These are phyloP conservation scores for Pogonomyrmex californicus DNA, from an alignment of 1,140 invertebrate genomes.

Conservation along the genomic window DNA sequence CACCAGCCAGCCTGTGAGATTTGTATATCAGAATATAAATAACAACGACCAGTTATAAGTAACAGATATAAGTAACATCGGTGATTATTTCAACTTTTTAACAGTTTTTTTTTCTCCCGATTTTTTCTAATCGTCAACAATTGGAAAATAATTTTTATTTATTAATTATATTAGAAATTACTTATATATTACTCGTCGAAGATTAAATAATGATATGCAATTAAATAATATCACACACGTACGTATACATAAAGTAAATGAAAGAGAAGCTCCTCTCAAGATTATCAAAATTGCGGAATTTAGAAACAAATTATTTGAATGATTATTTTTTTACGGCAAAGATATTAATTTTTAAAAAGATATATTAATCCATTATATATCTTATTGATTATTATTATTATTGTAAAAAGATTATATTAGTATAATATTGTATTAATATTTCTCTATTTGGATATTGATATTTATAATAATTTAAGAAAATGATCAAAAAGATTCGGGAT, in stretches of 20 bases:
- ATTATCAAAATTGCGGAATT: background rate
- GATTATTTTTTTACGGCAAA: conserved; percentile 11
- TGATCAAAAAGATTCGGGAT: background rate
- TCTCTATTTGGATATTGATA: conserved; percentile 6
- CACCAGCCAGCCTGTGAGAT: conserved; percentile 8
- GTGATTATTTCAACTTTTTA: background rate
- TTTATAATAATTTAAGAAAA: background rate
- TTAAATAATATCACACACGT: background rate
- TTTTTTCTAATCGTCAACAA: background rate
- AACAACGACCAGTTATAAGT: conserved; percentile 11
- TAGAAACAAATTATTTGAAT: background rate
- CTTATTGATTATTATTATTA: background rate
- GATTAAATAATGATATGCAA: background rate
- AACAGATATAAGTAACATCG: background rate
- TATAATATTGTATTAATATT: background rate
- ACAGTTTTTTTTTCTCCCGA: background rate
- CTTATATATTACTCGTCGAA: background rate
- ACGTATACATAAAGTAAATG: background rate
- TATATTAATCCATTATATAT: background rate
- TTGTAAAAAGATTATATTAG: background rate
- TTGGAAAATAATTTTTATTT: background rate
- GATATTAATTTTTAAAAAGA: background rate
- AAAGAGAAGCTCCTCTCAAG: background rate
- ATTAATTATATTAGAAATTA: background rate
- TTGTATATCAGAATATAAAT: conserved; percentile 20